Evolutionary conservation across 2,113 vertebrate species (phyloP).

Genomic region (Vidua chalybeata): DNA sequence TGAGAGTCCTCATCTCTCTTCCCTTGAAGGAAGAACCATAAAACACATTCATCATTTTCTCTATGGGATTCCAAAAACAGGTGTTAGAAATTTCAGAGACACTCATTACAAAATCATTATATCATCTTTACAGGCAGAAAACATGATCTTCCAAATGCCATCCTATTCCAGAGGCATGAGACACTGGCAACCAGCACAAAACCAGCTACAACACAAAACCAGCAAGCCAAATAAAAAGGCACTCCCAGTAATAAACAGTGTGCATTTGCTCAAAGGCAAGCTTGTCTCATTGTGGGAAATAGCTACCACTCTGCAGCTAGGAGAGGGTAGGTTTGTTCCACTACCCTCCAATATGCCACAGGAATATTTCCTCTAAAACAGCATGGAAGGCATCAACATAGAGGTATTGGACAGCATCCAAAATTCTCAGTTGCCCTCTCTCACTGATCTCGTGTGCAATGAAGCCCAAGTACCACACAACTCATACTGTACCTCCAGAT

Average conservation of each 20-base stretch:
- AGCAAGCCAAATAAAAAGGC: background rate
- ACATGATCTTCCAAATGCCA: background rate
- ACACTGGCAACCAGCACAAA: background rate
- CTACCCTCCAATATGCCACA: background rate
- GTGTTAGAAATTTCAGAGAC: background rate
- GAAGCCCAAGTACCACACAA: background rate
- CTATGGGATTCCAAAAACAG: background rate
- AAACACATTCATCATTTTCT: background rate
- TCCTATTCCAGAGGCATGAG: background rate
- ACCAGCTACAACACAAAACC: background rate
- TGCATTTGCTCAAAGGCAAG: background rate
- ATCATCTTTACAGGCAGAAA: background rate
- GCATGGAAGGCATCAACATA: rapidly evolving
- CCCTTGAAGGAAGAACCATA: background rate
- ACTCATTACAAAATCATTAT: background rate
- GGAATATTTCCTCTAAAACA: background rate
- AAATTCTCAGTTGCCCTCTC: background rate
- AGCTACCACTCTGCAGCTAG: background rate
- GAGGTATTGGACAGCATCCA: background rate
- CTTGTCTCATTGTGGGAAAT: background rate
- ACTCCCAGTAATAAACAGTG: background rate
- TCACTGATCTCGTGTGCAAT: background rate
- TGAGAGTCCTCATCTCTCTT: background rate
- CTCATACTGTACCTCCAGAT: rapidly evolving
- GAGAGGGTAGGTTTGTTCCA: background rate